These are phyloP conservation scores for Chirona hameri DNA, from an alignment of 2,888 invertebrate species.

Conservation along the genomic window DNA sequence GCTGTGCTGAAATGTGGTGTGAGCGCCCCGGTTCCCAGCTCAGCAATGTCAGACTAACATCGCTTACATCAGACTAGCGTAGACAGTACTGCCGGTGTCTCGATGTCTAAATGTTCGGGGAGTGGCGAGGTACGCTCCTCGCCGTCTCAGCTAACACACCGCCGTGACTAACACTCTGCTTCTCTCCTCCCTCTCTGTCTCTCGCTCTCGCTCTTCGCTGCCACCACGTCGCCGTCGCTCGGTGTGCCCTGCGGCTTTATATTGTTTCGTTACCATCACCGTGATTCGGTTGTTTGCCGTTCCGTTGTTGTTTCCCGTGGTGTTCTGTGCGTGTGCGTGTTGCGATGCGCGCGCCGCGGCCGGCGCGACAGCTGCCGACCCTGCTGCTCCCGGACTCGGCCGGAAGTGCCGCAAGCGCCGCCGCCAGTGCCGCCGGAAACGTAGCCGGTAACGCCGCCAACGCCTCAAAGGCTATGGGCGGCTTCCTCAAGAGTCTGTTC, in stretches of 20 bases:
- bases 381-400: constrained; percentile 24
- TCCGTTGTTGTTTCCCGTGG: background rate
- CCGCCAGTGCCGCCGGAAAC: constrained; percentile 38
- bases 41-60: background rate
- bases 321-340: background rate
- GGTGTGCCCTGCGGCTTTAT: background rate
- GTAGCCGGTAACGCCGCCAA: constrained; percentile 14
- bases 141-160: background rate
- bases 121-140: background rate
- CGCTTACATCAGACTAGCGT: background rate
- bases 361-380: background rate
- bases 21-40: background rate
- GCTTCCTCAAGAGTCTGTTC: constrained; percentile 44
- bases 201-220: background rate
- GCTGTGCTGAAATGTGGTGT: background rate
- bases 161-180: background rate
- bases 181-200: background rate
- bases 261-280: background rate
- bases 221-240: background rate
- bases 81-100: background rate
- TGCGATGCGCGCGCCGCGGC: background rate
- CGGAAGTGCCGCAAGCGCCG: constrained; percentile 34
- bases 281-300: background rate
- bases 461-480: constrained; percentile 35
- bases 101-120: background rate